These are phyloP conservation scores for Lepidocolaptes lacrymiger DNA, from an alignment of 2,797 vertebrate species.

Conservation along the genomic window DNA sequence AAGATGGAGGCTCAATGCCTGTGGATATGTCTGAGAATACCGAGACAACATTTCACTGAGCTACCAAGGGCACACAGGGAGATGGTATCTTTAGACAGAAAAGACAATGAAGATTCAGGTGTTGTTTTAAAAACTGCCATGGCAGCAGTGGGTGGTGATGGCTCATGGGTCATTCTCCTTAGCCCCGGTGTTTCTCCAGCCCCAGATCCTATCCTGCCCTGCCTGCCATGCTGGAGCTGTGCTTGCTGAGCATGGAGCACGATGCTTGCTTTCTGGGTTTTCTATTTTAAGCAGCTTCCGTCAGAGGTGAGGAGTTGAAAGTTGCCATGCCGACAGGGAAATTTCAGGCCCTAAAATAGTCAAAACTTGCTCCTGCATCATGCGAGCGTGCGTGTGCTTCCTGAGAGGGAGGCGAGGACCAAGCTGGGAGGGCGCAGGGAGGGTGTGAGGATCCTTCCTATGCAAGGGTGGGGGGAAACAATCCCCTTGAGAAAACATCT, in stretches of 20 bases:
- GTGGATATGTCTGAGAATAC: background rate
- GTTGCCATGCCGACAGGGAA: slow-evolving; percentile 78
- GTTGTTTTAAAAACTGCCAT: background rate
- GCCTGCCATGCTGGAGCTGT: background rate
- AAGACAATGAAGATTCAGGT: background rate
- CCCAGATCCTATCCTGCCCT: background rate
- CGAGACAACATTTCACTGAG: background rate
- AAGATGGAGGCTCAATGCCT: background rate
- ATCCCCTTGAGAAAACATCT: background rate
- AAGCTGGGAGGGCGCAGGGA: slow-evolving; percentile 19
- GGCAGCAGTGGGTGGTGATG: rapidly evolving
- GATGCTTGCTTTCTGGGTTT: slow-evolving; percentile 33
- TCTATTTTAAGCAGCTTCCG: slow-evolving; percentile 55
- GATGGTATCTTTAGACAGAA: background rate
- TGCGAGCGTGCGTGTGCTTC: background rate
- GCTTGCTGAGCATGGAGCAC: background rate
- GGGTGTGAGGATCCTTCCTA: background rate
- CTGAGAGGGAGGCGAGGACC: slow-evolving; percentile 33
- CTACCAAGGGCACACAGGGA: background rate
- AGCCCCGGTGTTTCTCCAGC: background rate
- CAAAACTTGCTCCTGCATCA: slow-evolving; percentile 54
- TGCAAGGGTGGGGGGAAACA: background rate
- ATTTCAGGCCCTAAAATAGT: slow-evolving; percentile 78
- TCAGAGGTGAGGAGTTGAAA: slow-evolving; percentile 69
- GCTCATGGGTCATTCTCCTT: background rate